These are phyloP conservation scores for Drosophila pseudotakahashii DNA, from an alignment of 2,888 invertebrate genomes.

Conservation along the genomic window DNA sequence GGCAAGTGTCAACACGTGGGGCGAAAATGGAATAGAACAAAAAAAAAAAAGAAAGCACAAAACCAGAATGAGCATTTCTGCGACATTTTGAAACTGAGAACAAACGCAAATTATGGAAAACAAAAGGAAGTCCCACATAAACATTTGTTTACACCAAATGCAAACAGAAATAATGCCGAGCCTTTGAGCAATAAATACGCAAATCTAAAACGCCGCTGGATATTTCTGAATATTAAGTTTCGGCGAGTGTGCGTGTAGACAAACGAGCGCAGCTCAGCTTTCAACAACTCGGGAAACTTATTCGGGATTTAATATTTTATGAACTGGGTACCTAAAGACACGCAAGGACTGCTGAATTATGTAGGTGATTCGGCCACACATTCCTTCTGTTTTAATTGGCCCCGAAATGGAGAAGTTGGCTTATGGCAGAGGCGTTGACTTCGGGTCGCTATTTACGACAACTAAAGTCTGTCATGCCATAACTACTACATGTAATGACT, in stretches of 20 bases:
- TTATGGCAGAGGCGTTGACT: constrained; percentile 29
- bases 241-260: constrained; percentile 14
- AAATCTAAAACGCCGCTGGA: constrained; percentile 67
- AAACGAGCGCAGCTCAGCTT: constrained; percentile 62
- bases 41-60: background rate
- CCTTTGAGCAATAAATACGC: constrained; percentile 65
- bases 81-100: constrained; percentile 37
- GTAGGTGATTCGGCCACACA: constrained; percentile 33
- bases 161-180: constrained; percentile 29
- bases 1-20: constrained; percentile 63
- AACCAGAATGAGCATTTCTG: constrained; percentile 41
- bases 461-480: constrained; percentile 50
- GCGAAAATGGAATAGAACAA: constrained; percentile 21
- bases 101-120: constrained; percentile 65
- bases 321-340: constrained; percentile 23
- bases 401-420: constrained; percentile 1
- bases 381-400: constrained; percentile 29
- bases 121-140: constrained; percentile 35
- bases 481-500: constrained; percentile 62
- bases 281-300: constrained; percentile 71
- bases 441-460: constrained; percentile 37
- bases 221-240: constrained; percentile 26
- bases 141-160: constrained; percentile 53
- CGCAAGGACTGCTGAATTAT: constrained; percentile 33
- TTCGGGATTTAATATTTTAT: constrained; percentile 44